Percentiles rank a stretch among this genome's conserved stretches.
These are phyloP conservation scores for Typhlomys cinereus DNA, from an alignment of 2,113 vertebrate species.

Conservation along the genomic window DNA sequence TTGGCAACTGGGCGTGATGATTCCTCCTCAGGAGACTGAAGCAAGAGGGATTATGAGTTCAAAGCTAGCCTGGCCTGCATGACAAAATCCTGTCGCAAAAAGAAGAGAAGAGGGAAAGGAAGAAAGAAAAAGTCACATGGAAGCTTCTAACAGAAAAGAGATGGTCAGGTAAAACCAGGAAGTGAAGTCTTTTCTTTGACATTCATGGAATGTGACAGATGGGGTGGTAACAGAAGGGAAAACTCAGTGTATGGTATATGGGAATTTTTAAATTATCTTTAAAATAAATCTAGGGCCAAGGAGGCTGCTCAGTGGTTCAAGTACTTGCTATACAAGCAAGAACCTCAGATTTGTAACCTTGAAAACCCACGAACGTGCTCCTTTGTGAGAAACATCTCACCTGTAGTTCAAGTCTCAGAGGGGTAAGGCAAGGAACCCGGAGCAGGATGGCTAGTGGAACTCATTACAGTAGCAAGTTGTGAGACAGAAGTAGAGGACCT, in stretches of 20 bases:
- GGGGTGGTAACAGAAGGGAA: neutral
- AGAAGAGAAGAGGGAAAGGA: too few relatives aligned
- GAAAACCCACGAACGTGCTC: too few relatives aligned
- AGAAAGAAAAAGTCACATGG: neutral
- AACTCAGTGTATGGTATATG: neutral
- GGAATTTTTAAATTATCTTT: constrained; percentile 18
- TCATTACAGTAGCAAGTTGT: too few relatives aligned
- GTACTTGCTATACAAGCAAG: too few relatives aligned
- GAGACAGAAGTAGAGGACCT: too few relatives aligned
- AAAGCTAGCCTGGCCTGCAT: neutral
- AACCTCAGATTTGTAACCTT: too few relatives aligned
- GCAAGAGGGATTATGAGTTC: neutral
- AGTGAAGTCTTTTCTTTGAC: neutral
- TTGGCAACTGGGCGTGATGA: neutral
- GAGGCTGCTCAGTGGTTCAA: too few relatives aligned
- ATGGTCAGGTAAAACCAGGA: constrained; percentile 1
- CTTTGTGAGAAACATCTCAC: too few relatives aligned
- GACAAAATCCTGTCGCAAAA: neutral
- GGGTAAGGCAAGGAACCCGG: too few relatives aligned
- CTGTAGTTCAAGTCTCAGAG: too few relatives aligned
- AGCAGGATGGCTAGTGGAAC: too few relatives aligned
- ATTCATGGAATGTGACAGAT: neutral
- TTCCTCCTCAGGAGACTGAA: neutral
- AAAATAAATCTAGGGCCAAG: neutral
- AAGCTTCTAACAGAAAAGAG: neutral